These are phyloP conservation scores for Cydia fagiglandana DNA, from an alignment of 1,140 invertebrate species.

Conservation along the genomic window DNA sequence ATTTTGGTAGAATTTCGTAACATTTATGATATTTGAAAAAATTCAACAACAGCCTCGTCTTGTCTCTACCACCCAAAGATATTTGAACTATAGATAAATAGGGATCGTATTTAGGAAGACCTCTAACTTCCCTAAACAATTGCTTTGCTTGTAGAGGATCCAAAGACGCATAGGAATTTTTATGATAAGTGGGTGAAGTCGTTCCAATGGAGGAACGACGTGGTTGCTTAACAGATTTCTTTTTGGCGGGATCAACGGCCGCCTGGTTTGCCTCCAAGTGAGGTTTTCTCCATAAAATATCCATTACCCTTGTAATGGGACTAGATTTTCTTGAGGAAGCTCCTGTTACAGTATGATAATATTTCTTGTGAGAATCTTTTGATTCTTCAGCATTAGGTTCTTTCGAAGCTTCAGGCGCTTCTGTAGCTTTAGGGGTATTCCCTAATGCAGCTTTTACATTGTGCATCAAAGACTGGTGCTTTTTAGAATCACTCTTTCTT, in stretches of 20 bases:
- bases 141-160: conserved; percentile 72
- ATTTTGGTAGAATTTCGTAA: conserved; percentile 75
- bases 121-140: conserved; percentile 72
- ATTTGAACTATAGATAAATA: conserved; percentile 76
- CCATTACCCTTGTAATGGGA: conserved; percentile 73
- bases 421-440: conserved; percentile 45
- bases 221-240: conserved; percentile 59
- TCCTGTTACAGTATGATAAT: conserved; percentile 75
- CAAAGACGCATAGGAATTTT: conserved; percentile 73
- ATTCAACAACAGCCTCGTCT: conserved; percentile 72
- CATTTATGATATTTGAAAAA: conserved; percentile 77
- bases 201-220: conserved; percentile 74
- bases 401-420: conserved; percentile 58
- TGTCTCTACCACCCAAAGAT: conserved; percentile 72
- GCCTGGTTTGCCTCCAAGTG: conserved; percentile 56
- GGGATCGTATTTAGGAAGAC: conserved; percentile 72
- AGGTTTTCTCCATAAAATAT: conserved; percentile 71
- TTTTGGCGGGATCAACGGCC: conserved; percentile 55
- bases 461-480: conserved; percentile 65
- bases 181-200: conserved; percentile 73
- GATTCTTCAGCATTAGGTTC: conserved; percentile 52
- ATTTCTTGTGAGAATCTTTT: conserved; percentile 72
- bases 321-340: conserved; percentile 70
- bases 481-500: conserved; percentile 74
- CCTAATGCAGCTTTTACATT: conserved; percentile 51